Conservation (phyloP, 2,113 vertebrate species). For the Amblyornis subalaris region DNA sequence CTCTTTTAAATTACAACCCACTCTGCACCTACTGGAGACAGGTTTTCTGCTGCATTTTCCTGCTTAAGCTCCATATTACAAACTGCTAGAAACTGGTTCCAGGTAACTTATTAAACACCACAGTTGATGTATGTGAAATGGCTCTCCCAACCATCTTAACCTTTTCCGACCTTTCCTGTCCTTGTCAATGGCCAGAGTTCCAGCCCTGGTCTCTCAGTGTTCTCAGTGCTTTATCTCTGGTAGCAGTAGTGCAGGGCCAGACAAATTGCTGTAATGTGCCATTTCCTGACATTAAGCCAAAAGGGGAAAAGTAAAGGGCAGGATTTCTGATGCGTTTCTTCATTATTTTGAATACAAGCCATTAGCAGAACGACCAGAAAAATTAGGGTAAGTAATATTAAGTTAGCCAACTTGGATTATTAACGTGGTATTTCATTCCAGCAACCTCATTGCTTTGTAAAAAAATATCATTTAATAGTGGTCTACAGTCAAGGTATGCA, state of each 20-base stretch:
- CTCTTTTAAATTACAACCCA: background rate
- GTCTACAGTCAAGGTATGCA: background rate
- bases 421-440: background rate
- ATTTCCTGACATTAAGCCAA: slow-evolving; percentile 35
- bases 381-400: background rate
- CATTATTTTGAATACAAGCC: background rate
- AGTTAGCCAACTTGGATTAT: background rate
- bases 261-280: background rate
- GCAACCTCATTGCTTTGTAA: background rate
- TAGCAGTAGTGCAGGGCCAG: background rate
- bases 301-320: background rate
- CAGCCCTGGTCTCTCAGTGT: background rate
- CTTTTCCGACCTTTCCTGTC: slow-evolving; percentile 12
- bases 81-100: slow-evolving; percentile 4
- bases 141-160: background rate
- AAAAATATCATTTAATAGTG: background rate
- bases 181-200: background rate
- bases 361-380: background rate
- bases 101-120: slow-evolving; percentile 40
- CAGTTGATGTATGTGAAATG: background rate
- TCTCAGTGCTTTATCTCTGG: background rate
- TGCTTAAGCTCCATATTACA: background rate
- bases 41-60: background rate
- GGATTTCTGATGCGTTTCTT: slow-evolving; percentile 28
- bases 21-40: background rate